Conservation (phyloP, 1,140 invertebrate genomes). For the Leptoteleia sp. region DNA sequence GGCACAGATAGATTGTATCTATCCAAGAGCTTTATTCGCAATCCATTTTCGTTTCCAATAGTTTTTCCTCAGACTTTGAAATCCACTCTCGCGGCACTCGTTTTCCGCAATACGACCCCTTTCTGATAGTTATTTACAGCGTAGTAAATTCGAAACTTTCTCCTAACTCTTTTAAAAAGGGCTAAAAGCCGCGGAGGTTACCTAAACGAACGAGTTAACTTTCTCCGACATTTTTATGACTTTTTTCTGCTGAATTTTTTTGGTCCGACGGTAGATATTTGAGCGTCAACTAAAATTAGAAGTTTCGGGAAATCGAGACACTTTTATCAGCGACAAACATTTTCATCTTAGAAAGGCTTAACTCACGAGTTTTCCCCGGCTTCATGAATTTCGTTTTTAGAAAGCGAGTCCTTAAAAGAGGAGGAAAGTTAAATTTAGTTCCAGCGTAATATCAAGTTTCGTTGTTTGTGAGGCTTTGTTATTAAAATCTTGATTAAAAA, state of each 20-base stretch:
- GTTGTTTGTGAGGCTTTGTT: constrained; percentile 25
- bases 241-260: constrained; percentile 59
- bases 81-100: constrained; percentile 46
- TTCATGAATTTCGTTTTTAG: constrained; percentile 33
- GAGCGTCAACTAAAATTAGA: constrained; percentile 21
- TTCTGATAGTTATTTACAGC: constrained; percentile 74
- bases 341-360: constrained; percentile 47
- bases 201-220: constrained; percentile 68
- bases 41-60: constrained; percentile 43
- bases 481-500: constrained; percentile 24
- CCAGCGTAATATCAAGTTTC: constrained; percentile 23
- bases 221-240: constrained; percentile 65
- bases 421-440: constrained; percentile 61
- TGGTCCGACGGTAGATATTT: constrained; percentile 26
- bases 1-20: constrained; percentile 15
- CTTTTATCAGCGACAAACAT: constrained; percentile 47
- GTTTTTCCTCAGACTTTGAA: constrained; percentile 49
- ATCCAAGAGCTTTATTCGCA: constrained; percentile 34
- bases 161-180: constrained; percentile 75
- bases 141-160: constrained; percentile 76
- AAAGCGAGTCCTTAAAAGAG: constrained; percentile 29
- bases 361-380: constrained; percentile 26
- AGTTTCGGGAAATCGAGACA: constrained; percentile 41
- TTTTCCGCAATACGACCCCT: constrained; percentile 67
- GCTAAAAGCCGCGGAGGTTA: constrained; percentile 64